Evolutionary conservation across 2,113 vertebrate genomes (phyloP).

Genomic region (Todiramphus saurophagus): DNA sequence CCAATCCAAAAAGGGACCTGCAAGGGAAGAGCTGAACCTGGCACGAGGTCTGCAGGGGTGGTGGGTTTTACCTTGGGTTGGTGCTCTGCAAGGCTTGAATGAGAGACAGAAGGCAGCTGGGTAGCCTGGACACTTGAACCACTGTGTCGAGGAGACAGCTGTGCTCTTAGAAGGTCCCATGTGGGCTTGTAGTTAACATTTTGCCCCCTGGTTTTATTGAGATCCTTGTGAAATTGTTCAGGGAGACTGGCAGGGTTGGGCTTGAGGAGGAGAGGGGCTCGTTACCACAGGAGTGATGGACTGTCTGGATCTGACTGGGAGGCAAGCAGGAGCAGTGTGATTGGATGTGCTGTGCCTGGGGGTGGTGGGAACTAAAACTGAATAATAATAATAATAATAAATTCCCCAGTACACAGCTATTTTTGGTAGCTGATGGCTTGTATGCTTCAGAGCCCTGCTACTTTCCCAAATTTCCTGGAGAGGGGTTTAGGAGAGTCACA

Average conservation of each 20-base stretch:
- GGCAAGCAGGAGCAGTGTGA: not conserved
- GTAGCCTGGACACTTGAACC: not conserved
- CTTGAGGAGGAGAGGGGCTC: not conserved
- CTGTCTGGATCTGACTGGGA: not conserved
- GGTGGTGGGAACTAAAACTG: not conserved
- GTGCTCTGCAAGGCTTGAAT: not conserved
- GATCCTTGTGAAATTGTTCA: not conserved
- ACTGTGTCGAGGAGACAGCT: accelerated
- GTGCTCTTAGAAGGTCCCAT: not conserved
- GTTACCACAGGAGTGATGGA: not conserved
- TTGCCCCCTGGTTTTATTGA: not conserved
- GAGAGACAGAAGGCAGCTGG: not conserved
- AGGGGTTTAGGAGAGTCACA: not conserved
- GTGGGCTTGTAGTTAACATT: not conserved
- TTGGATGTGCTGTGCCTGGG: not conserved
- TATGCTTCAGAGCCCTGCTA: not conserved
- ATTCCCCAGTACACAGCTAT: not conserved
- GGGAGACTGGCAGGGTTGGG: not conserved
- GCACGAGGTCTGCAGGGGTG: not conserved
- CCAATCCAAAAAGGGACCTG: not conserved
- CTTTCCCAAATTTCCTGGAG: not conserved
- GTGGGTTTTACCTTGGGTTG: not conserved
- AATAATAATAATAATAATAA: not conserved
- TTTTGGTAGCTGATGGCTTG: not conserved
- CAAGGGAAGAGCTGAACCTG: not conserved